These are phyloP conservation scores for Hypomesus transpacificus DNA, from an alignment of 2,113 vertebrate genomes.

Conservation along the genomic window DNA sequence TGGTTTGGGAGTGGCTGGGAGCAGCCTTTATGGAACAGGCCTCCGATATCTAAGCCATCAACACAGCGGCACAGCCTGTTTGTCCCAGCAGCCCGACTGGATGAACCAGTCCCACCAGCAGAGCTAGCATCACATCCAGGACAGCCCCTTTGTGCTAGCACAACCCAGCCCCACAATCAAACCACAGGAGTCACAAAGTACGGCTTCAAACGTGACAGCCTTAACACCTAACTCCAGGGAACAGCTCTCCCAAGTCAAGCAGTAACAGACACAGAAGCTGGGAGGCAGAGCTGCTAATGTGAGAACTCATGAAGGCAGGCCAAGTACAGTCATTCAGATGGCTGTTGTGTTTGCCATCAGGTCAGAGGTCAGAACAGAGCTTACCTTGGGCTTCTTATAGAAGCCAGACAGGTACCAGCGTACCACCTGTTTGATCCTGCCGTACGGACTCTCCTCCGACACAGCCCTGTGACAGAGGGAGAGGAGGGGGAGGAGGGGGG, in stretches of 20 bases:
- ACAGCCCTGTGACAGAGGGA: constrained; percentile 74
- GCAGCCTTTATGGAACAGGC: too few relatives aligned
- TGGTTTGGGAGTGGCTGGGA: too few relatives aligned
- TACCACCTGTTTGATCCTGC: constrained; percentile 86
- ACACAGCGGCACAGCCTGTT: too few relatives aligned
- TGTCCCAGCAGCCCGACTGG: neutral
- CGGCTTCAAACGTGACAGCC: too few relatives aligned
- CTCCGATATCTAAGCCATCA: too few relatives aligned
- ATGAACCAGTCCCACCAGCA: neutral
- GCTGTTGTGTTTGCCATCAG: neutral
- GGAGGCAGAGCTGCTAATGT: too few relatives aligned
- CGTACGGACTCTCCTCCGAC: constrained; percentile 79
- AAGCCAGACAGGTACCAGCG: constrained; percentile 94
- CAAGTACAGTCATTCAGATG: neutral
- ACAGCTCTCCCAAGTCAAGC: too few relatives aligned
- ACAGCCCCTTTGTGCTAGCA: too few relatives aligned
- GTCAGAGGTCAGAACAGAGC: neutral
- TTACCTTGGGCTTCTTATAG: constrained; percentile 95
- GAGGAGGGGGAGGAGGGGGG: neutral
- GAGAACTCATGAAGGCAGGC: neutral
- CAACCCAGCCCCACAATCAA: too few relatives aligned
- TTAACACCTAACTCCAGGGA: too few relatives aligned
- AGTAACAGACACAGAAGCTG: too few relatives aligned
- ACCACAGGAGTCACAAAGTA: too few relatives aligned
- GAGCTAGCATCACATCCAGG: neutral